A percentile compares a stretch with the other conserved stretches of the same genome.
phyloP scores from a whole-genome alignment of 2,888 invertebrate species.

The Tiphia femorata region DNA sequence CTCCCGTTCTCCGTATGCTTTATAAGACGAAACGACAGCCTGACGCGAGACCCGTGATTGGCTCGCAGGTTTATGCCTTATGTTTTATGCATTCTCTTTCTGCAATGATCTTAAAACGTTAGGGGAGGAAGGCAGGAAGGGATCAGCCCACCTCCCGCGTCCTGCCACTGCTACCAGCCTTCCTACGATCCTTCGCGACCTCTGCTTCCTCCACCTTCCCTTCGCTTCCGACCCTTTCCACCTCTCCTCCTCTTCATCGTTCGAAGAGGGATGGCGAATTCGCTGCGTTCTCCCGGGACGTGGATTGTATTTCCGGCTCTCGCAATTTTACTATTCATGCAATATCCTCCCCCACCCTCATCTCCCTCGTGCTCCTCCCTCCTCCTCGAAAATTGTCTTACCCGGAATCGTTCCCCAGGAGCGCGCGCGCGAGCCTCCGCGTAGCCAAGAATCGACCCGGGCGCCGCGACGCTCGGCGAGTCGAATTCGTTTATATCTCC shows the following conservation, averaged over 20 bases:
- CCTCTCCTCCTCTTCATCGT: background rate
- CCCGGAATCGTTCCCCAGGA: slow-evolving; percentile 7
- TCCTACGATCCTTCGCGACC: background rate
- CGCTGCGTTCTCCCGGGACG: slow-evolving; percentile 16
- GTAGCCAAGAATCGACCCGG: slow-evolving; percentile 1
- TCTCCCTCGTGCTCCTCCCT: background rate
- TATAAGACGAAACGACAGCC: slow-evolving; percentile 11
- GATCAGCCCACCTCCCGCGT: slow-evolving; percentile 5
- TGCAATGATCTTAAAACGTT: slow-evolving; percentile 29
- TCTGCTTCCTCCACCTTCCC: background rate
- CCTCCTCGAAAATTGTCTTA: slow-evolving; percentile 12
- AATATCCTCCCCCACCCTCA: slow-evolving; percentile 14
- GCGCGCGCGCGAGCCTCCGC: background rate
- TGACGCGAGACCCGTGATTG: slow-evolving; percentile 30
- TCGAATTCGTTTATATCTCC: too few relatives aligned
- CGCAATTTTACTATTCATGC: slow-evolving; percentile 30
- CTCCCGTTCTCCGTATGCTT: slow-evolving; percentile 13
- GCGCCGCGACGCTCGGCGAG: too few relatives aligned
- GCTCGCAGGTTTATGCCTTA: slow-evolving; percentile 24
- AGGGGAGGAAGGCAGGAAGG: slow-evolving; percentile 8
- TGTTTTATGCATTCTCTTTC: slow-evolving; percentile 29
- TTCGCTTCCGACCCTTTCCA: background rate
- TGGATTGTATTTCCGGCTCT: slow-evolving; percentile 28
- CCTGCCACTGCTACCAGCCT: slow-evolving; percentile 1
- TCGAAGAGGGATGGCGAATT: slow-evolving; percentile 3